Evolutionary conservation across 2,888 invertebrate genomes (phyloP), one percentile per base, ranked within the genome.

Genomic region (Lucinisca nassula): DNA sequence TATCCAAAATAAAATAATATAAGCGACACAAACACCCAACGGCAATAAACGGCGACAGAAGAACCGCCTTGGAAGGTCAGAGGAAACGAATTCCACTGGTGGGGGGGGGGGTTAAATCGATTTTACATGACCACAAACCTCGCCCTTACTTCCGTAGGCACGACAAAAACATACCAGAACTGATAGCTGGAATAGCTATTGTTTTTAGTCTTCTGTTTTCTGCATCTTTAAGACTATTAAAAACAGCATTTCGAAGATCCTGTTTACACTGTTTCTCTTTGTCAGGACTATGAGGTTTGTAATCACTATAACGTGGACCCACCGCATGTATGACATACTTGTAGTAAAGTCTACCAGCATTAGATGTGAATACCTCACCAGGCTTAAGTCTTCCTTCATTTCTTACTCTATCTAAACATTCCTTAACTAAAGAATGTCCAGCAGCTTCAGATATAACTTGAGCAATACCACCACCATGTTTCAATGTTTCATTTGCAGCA

Each of bases 391-490:
- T 30, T 49, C 82, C 82, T 49, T 73, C 37, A 4, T n/a, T 82
- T 45, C 40, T 67, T 6, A 82, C 32, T 37, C 67, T 35, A 6
- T 70, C 24, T 35, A 40, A 58, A 75, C 91, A 88, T 51, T 91
- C 87, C 40, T 58, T 73, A 2, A 79, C 79, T n/a, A 91, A 21
- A 6, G 74, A 37, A 4, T 37, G 24, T 0, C 92, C 92, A 67
- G 90, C 90, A 38, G 80, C 89, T 72, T 84, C 75, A 6, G 90
- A 81, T 27, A 92, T 88, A 4, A 78, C 84, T 10, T 61, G 37
- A 12, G 92, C 90, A 14, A 92, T 79, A n/a, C 91, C 92, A 14
- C 88, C 89, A 30, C 45, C 61, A 77, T 91, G 90, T 10, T 67
- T 38, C 17, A 91, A 72, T n/a, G 79, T 75, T 12, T 83, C 61